Evolutionary conservation across 2,888 invertebrate species (phyloP).

Genomic region (Tricholauxania praeusta): DNA sequence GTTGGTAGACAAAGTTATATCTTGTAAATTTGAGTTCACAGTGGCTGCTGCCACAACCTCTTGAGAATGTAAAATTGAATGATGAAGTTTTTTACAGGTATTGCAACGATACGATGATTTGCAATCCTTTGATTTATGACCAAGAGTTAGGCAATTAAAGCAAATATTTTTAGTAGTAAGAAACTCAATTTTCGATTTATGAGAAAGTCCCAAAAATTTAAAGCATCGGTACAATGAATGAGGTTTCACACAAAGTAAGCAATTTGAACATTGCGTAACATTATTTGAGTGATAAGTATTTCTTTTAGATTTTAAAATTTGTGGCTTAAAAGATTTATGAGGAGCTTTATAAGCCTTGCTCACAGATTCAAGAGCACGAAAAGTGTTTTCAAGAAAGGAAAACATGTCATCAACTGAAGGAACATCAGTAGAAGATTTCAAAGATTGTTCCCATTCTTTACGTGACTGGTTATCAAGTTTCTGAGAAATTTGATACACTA

Average conservation of each 20-base stretch:
- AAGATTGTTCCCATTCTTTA: conserved; percentile 15
- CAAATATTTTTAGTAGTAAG: conserved; percentile 11
- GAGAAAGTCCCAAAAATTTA: conserved; percentile 20
- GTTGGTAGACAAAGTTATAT: no score
- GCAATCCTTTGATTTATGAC: conserved; percentile 12
- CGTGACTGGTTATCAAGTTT: conserved; percentile 17
- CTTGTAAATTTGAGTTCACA: no score
- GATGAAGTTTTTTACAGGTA: conserved; percentile 19
- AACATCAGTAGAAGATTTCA: conserved; percentile 24
- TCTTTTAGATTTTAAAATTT: no score
- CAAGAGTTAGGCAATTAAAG: conserved; percentile 20
- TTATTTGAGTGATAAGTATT: no score
- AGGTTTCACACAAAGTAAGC: conserved; percentile 4
- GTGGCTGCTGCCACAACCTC: no score
- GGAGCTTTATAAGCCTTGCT: no score
- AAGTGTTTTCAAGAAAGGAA: conserved; percentile 26
- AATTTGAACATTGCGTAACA: not conserved
- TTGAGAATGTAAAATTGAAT: conserved; percentile 13
- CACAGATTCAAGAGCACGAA: conserved; percentile 12
- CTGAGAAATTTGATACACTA: conserved; percentile 10
- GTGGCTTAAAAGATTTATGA: no score
- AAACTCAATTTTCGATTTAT: conserved; percentile 10
- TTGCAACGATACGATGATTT: not conserved
- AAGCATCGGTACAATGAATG: conserved; percentile 14
- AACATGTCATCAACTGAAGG: conserved; percentile 5